Conservation (phyloP, 2,113 vertebrate genomes). For the Corythornis cristatus region DNA sequence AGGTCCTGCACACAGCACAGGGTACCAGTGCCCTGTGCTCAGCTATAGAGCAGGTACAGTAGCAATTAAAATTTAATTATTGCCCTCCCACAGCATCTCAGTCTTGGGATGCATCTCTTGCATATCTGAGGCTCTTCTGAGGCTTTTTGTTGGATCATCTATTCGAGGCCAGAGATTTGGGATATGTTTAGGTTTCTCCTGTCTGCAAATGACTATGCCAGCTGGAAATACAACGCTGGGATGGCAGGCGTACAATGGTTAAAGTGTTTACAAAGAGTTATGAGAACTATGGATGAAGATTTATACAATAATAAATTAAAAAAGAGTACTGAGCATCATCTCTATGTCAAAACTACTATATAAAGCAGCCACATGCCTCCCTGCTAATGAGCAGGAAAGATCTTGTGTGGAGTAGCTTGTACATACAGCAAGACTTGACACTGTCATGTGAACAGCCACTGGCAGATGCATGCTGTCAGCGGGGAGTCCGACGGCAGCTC, state of each 20-base stretch:
- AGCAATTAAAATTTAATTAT: not conserved
- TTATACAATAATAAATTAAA: not conserved
- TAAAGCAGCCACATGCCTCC: not conserved
- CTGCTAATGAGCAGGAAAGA: not conserved
- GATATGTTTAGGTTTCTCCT: not conserved
- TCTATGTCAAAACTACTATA: not conserved
- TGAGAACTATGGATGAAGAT: not conserved
- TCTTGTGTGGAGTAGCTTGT: not conserved
- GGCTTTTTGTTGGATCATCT: not conserved
- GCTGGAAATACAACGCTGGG: not conserved
- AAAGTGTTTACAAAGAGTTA: not conserved
- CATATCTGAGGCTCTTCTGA: not conserved
- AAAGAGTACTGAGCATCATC: not conserved
- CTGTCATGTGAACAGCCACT: not conserved
- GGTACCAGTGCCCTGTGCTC: not conserved
- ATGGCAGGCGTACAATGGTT: not conserved
- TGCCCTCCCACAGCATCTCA: not conserved
- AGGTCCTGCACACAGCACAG: not conserved
- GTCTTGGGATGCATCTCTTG: not conserved
- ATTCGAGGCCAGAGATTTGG: not conserved
- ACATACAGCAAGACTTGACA: not conserved
- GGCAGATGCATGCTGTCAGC: not conserved
- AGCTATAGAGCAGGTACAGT: not conserved
- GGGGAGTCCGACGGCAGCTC: not conserved
- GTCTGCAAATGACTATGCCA: not conserved